A percentile compares a stretch with the other conserved stretches of the same genome.
phyloP scores from a whole-genome alignment of 2,888 invertebrate genomes.

The Adelognathus sp. region DNA sequence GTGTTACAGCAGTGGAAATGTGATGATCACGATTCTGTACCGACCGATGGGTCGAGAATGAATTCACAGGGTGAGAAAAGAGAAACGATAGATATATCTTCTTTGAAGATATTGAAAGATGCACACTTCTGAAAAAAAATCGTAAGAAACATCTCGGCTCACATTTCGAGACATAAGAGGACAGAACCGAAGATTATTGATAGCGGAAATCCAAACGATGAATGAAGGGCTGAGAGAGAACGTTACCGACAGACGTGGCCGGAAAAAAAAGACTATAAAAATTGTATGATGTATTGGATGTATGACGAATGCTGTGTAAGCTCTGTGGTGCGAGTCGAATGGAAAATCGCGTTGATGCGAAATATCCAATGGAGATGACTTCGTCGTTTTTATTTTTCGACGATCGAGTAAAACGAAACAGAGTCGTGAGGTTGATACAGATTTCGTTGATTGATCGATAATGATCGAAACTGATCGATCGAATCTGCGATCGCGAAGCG shows the following conservation, averaged over 20 bases:
- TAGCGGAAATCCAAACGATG: constrained; percentile 11
- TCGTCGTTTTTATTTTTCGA: constrained; percentile 42
- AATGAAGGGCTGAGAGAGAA: constrained; percentile 30
- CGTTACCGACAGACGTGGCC: constrained; percentile 58
- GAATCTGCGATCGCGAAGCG: not conserved
- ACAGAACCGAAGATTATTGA: not conserved
- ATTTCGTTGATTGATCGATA: constrained; percentile 29
- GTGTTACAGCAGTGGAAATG: not conserved
- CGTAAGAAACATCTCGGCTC: not conserved
- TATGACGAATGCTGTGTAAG: constrained; percentile 60
- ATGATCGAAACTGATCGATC: constrained; percentile 9
- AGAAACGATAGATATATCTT: not conserved
- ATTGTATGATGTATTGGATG: constrained; percentile 64
- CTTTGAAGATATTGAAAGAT: constrained; percentile 20
- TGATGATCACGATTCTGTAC: not conserved
- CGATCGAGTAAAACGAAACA: constrained; percentile 29
- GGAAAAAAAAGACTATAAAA: constrained; percentile 63
- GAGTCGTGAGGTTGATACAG: constrained; percentile 34
- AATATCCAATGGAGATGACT: constrained; percentile 20
- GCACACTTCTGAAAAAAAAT: constrained; percentile 44
- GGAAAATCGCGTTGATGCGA: not conserved
- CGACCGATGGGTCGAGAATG: not conserved
- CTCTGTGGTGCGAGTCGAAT: constrained; percentile 50
- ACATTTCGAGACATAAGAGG: not conserved
- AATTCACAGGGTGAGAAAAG: not conserved